Base-by-base conservation (phyloP, 1,140 invertebrate species). In the roundworm (Caenorhabditis elegans) region DNA sequence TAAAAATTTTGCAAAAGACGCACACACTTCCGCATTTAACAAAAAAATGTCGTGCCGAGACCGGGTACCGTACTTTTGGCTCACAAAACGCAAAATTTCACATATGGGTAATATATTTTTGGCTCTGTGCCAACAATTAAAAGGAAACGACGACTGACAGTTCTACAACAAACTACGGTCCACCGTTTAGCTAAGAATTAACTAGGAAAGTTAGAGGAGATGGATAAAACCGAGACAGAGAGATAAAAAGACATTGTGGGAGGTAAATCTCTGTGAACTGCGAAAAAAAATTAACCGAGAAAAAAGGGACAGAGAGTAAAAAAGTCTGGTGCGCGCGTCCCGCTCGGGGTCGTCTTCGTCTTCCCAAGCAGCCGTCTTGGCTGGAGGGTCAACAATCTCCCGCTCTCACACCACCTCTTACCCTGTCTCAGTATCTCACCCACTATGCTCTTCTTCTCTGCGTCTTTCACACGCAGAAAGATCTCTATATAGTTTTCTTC, bases 311-410 rank as follows among this genome's bases (percentile, higher is more conserved):
- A 10, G n/a, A 11, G 60, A 19, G 60, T 43, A 70, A 70, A 70
- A 70, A 70, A 43, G 60, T 24, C 60, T 39, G 60, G 60, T 70
- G 34, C 19, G 60, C 60, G 60, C 60, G 34, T 8, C 60, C 53
- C 34, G 60, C 34, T 39, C 55, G 26, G 60, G 60, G 26, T 15
- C 49, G 49, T 60, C 60, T 39, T 70, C 39, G 39, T 43, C 60
- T 39, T 39, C 60, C 13, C 34, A 31, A 24, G n/a, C 34, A 70
- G 60, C 34, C 17, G 60, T 34, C 60, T 70, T 70, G 60, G 22
- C 34, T 3, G 60, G n/a, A 70, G 60, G 60, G 60, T 70, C 60
- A 70, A 70, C 60, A 70, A 70, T 39, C 31, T 70, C 60, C 24
- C 60, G 8, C 34, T 70, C 13, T 70, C 28, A 39, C 60, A n/a